Conservation (phyloP, 2,797 vertebrate genomes). For the Nasua narica region DNA sequence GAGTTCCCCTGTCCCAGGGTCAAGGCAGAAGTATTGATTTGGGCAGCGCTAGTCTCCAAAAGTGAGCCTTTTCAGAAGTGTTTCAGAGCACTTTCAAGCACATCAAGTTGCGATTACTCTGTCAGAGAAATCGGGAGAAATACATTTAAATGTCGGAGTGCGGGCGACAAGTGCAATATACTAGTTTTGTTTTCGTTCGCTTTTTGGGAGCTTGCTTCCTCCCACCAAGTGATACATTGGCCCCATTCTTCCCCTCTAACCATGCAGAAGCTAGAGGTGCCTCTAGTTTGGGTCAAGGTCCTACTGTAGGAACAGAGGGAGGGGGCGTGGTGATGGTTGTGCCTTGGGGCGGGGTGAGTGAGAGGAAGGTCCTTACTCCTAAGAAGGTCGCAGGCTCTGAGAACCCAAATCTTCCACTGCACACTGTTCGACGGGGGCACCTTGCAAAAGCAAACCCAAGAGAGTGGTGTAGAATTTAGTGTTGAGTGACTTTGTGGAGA, state of each 20-base stretch:
- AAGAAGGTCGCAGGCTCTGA: background rate
- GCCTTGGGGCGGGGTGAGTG: background rate
- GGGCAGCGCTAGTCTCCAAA: background rate
- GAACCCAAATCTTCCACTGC: fast-evolving
- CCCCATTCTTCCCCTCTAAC: background rate
- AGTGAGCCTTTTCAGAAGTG: background rate
- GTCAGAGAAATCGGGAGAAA: background rate
- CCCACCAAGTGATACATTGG: too few relatives aligned
- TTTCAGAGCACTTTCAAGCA: background rate
- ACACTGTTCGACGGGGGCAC: background rate
- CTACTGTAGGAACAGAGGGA: fast-evolving
- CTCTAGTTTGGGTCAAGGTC: background rate
- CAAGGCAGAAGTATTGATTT: background rate
- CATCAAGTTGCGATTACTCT: background rate
- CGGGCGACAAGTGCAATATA: background rate
- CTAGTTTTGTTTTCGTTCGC: background rate
- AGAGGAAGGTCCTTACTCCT: background rate
- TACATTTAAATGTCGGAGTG: background rate
- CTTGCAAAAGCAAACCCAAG: background rate
- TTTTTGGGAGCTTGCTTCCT: background rate
- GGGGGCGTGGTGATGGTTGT: too few relatives aligned
- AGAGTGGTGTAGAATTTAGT: background rate
- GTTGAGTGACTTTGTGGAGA: background rate
- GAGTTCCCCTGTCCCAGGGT: background rate
- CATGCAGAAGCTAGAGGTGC: background rate